Conservation (phyloP, 2,113 vertebrate genomes). For the Atherinomorus stipes region DNA sequence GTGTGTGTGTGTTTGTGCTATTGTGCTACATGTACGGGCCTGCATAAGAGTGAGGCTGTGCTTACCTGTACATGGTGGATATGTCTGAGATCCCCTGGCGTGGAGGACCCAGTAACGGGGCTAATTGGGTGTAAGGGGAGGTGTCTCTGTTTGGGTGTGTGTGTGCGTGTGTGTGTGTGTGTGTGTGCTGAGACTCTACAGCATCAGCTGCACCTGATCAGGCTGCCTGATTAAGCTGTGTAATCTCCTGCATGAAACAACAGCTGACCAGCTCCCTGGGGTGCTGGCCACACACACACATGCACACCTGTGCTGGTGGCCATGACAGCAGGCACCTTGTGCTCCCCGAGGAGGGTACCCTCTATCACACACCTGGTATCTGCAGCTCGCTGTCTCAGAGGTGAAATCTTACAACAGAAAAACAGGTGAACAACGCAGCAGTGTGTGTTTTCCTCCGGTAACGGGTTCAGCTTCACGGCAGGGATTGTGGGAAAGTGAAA, state of each 20-base stretch:
- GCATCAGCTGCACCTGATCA: constrained; percentile 94
- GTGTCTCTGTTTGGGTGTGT: constrained; percentile 33
- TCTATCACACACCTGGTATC: constrained; percentile 73
- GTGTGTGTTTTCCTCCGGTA: constrained; percentile 7
- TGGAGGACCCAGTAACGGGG: constrained; percentile 83
- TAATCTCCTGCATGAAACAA: constrained; percentile 91
- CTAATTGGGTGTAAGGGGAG: constrained; percentile 98
- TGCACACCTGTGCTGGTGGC: constrained; percentile 69
- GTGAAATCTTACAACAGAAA: constrained; percentile 62
- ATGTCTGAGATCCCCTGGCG: constrained; percentile 87
- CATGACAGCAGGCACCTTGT: constrained; percentile 70
- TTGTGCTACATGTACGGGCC: constrained; percentile 49
- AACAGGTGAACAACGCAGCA: constrained; percentile 42
- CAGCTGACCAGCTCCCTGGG: constrained; percentile 89
- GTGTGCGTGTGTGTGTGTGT: constrained; percentile 50
- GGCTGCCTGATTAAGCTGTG: constrained; percentile 93
- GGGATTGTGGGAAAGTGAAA: constrained; percentile 37
- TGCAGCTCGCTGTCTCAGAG: constrained; percentile 51
- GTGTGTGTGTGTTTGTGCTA: constrained; percentile 1
- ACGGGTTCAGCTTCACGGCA: constrained; percentile 32
- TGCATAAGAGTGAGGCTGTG: constrained; percentile 37
- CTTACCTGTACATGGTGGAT: constrained; percentile 81
- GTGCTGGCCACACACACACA: constrained; percentile 50
- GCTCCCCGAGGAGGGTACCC: constrained; percentile 49
- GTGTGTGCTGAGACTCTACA: constrained; percentile 62